Base-by-base conservation (phyloP, 1,140 invertebrate genomes). In the Melanaphis sacchari region DNA sequence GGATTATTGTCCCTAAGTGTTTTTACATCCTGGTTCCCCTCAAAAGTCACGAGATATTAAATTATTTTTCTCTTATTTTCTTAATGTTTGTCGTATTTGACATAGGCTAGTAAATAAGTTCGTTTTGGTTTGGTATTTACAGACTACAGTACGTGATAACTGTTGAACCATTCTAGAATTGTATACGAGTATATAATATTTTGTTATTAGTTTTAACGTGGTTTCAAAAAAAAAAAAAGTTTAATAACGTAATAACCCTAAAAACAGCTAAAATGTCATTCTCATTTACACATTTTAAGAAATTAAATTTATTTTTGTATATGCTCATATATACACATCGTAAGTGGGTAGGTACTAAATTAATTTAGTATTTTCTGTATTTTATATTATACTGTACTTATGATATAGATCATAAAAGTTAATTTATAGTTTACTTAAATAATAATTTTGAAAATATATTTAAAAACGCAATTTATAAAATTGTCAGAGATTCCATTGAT, bases 1-100 rank as follows among this genome's bases (percentile, higher is more conserved):
- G 59, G 15, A 76, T 76, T 90, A 66, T 90, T 90, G 89, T 90
- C 7, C 40, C 38, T 41, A 90, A 90, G 89, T 66, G 54, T 41
- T 90, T 90, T 90, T 41, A 18, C 88, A 38, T 1, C 26, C 26
- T 26, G 38, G 7, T 18, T 4, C 38, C 26, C 26, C 66, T 41
- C 40, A 43, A 90, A 40, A 66, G 46, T 38, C 46, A 26, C 21
- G 21, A 49, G 43, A 49, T 88, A 88, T 88, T 49, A 88, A 88
- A 89, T 89, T 54, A 24, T 54, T 90, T 90, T 54, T 22, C 26
- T n/a, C 26, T 7, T 41, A 7, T 52, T 11, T 24, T 54, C 21
- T 54, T 87, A n/a, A 43, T 31, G 3, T 31, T 85, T 43, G 84
- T 21, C 31, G n/a, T 46, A 22, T 54, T n/a, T 24, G 36, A 46